phyloP scores from a whole-genome alignment of 2,113 vertebrate genomes.

The Laterallus jamaicensis region DNA sequence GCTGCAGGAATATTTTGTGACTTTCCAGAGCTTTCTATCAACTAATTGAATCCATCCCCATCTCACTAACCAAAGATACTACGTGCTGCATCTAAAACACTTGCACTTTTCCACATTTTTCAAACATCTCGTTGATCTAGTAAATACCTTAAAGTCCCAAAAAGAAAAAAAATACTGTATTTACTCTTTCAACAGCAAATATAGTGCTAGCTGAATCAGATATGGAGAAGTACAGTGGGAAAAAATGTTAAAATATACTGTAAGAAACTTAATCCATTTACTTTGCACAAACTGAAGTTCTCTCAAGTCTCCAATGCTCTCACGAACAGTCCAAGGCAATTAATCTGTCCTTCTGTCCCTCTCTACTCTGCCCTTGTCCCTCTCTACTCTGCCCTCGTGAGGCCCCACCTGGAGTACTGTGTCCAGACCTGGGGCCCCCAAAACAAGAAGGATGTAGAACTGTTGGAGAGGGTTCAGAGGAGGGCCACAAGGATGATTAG shows the following conservation, averaged over 20 bases:
- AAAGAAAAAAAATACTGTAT: not conserved
- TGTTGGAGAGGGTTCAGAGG: no score
- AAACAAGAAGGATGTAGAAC: no score
- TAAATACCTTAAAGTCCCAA: not conserved
- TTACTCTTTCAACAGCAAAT: not conserved
- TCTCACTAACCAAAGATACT: not conserved
- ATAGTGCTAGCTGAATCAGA: constrained; percentile 6
- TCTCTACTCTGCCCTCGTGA: no score
- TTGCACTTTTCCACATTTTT: not conserved
- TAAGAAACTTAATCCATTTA: constrained; percentile 37
- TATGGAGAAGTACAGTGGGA: not conserved
- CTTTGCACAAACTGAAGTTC: not conserved
- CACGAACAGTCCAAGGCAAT: not conserved
- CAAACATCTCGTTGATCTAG: not conserved
- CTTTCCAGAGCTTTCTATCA: not conserved
- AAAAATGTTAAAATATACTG: not conserved
- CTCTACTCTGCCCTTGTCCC: no score
- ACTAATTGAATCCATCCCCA: not conserved
- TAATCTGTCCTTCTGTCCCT: not conserved
- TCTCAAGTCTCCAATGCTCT: not conserved
- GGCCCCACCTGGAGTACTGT: no score
- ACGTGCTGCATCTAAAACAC: not conserved
- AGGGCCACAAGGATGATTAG: no score
- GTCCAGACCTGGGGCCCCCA: no score
- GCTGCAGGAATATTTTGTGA: not conserved